phyloP scores from a whole-genome alignment of 1,140 invertebrate genomes.

The Gonioctena quinquepunctata region DNA sequence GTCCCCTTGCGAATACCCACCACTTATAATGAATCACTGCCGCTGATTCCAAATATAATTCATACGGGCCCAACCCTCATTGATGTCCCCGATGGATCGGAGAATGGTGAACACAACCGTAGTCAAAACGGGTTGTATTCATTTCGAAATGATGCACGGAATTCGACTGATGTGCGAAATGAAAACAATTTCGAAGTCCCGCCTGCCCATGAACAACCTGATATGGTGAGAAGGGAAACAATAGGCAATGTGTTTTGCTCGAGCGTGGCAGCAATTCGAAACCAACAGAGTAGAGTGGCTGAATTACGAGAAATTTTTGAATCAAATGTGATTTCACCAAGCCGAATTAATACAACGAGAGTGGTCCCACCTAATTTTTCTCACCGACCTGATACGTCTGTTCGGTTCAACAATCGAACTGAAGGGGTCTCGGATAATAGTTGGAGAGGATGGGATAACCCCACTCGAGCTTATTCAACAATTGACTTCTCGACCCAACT shows the following conservation, averaged over 20 bases:
- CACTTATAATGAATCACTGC: neutral
- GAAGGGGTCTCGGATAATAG: neutral
- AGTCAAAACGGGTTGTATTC: too few species aligned
- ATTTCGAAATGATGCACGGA: too few species aligned
- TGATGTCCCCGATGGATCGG: too few species aligned
- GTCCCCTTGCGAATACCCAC: neutral
- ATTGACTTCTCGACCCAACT: neutral
- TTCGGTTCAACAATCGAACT: neutral
- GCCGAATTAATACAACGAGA: neutral
- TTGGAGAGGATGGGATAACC: neutral
- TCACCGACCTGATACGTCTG: neutral
- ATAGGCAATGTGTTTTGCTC: neutral
- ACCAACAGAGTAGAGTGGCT: neutral
- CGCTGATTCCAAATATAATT: neutral
- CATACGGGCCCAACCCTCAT: neutral
- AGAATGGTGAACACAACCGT: too few species aligned
- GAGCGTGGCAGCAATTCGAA: neutral
- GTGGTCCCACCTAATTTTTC: neutral
- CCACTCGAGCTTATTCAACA: neutral
- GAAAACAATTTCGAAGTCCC: too few species aligned
- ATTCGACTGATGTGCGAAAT: too few species aligned
- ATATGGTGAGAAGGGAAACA: too few species aligned
- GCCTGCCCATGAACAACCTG: too few species aligned
- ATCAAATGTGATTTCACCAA: neutral
- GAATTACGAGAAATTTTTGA: neutral